Base-by-base conservation (phyloP, 2,888 invertebrate species). In the Griposia aprilina region DNA sequence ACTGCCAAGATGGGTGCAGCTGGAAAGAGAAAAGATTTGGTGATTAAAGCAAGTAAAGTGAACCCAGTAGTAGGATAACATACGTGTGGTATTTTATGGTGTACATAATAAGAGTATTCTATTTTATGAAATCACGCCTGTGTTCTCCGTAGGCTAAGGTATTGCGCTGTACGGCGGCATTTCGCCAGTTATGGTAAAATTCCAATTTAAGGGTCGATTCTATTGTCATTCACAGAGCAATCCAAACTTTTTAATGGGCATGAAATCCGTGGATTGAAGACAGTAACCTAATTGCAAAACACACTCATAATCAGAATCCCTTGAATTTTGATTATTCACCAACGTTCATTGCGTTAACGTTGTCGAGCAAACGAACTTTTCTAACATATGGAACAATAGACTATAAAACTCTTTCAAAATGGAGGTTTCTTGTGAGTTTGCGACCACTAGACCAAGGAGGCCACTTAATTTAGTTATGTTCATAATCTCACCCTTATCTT, bases 1-100 rank as follows among this genome's bases (percentile, higher is more conserved):
- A 94, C 6, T 0, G 79, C 62, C 0, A 78, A 0, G 5, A 94
- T 17, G 0, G 92, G 90, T 45, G 84, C 84, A 66, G 93, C 94
- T 94, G 88, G 57, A 90, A 91, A 65, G 75, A 65, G 55, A 74
- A 76, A 20, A 68, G 11, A 13, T 50, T 48, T 23, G 0, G 13
- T 67, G 15, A 52, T 0, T 52, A 30, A 26, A 26, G 7, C 20
- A 66, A 20, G 2, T 26, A 11, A 50, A 67, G 30, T 0, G 7
- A 67, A 26, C 20, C 26, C 4, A n/a, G 36, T 41, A 41, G 36
- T 23, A 36, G 23, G 23, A 41, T 41, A 41, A 36, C 30, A 36
- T 36, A 3, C 30, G 30, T 36, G 30, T 36, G 30, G 30, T 36
- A 36, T 36, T 36, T 36, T 36, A 36, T 36, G 30, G 30, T 36